These are phyloP conservation scores for Sebastes variabilis DNA, from an alignment of 2,797 vertebrate species.

Conservation along the genomic window DNA sequence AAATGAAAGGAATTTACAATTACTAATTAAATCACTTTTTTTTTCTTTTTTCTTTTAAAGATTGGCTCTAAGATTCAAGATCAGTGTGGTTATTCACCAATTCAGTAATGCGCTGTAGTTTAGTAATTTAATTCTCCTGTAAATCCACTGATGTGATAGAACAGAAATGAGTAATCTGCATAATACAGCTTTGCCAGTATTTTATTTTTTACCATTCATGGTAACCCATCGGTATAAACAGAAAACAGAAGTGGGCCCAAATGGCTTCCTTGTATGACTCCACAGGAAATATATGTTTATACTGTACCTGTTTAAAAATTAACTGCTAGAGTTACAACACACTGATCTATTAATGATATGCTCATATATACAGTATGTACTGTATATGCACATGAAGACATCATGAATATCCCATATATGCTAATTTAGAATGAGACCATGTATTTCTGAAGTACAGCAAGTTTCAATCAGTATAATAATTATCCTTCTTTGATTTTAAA, in stretches of 20 bases:
- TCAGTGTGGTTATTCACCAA: background rate
- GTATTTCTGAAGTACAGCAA: background rate
- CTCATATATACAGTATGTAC: background rate
- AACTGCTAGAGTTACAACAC: background rate
- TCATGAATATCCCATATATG: background rate
- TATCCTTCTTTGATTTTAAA: background rate
- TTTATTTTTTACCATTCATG: background rate
- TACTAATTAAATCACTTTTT: background rate
- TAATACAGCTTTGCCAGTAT: background rate
- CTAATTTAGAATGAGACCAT: background rate
- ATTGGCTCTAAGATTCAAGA: background rate
- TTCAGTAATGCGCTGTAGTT: background rate
- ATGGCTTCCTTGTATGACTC: background rate
- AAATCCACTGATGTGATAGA: background rate
- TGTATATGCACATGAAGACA: background rate
- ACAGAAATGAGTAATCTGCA: background rate
- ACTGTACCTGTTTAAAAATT: background rate
- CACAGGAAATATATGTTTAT: background rate
- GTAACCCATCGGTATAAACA: background rate
- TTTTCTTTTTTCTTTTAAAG: background rate
- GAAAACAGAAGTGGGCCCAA: background rate
- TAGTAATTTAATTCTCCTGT: background rate
- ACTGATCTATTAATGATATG: background rate
- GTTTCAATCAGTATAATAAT: background rate
- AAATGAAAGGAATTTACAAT: background rate